phyloP scores from a whole-genome alignment of 2,113 vertebrate species.

The Nyctibius bracteatus region DNA sequence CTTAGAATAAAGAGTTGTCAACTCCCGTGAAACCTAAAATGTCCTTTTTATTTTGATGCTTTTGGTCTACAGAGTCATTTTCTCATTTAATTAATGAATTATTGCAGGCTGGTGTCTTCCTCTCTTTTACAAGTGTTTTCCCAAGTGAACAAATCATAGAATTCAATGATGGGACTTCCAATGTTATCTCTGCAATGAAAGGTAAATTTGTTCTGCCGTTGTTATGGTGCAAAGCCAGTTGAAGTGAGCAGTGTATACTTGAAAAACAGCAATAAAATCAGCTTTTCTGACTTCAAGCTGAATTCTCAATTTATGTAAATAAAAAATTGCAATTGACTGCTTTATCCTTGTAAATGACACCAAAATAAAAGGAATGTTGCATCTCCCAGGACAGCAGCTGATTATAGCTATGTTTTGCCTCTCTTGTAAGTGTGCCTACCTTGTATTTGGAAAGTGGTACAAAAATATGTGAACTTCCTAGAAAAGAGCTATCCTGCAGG shows the following conservation, averaged over 20 bases:
- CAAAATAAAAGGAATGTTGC: neutral
- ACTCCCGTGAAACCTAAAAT: neutral
- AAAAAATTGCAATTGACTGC: neutral
- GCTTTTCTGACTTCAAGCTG: neutral
- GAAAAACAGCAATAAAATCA: constrained; percentile 15
- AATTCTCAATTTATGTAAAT: constrained; percentile 14
- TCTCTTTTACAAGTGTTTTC: neutral
- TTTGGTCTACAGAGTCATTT: neutral
- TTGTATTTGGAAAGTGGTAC: neutral
- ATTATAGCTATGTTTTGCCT: neutral
- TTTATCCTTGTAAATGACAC: constrained; percentile 3
- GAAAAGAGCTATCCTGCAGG: neutral
- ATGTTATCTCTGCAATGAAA: neutral
- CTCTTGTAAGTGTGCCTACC: neutral
- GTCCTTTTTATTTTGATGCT: constrained; percentile 20
- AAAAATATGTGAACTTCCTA: neutral
- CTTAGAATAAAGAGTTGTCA: constrained; percentile 63
- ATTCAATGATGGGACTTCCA: neutral
- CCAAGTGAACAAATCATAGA: neutral
- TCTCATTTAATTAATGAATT: neutral
- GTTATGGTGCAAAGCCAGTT: neutral
- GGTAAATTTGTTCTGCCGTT: neutral
- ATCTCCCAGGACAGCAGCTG: neutral
- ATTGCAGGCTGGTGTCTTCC: neutral
- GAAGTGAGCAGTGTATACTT: neutral